A percentile compares a stretch with the other conserved stretches of the same genome.
Conservation (phyloP, 2,797 vertebrate genomes). For the Gobionotothen gibberifrons region DNA sequence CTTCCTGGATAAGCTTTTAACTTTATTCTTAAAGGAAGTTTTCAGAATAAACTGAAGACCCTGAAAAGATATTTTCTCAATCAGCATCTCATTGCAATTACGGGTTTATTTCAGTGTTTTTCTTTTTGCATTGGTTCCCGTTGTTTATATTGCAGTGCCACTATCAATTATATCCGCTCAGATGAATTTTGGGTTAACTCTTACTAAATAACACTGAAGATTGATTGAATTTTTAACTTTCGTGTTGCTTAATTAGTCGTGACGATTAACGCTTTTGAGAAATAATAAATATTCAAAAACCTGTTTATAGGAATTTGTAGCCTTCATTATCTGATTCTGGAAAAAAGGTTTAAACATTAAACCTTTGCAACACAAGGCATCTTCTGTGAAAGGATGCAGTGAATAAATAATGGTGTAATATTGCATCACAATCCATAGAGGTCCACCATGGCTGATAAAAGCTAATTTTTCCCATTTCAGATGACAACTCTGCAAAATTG, state of each 20-base stretch:
- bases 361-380: constrained; percentile 47
- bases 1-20: not conserved
- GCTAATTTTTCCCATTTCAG: constrained; percentile 66
- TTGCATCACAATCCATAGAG: constrained; percentile 50
- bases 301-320: constrained; percentile 5
- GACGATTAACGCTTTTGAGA: not conserved
- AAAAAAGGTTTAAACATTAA: constrained; percentile 34
- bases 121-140: not conserved
- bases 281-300: constrained; percentile 13
- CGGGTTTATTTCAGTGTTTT: no score
- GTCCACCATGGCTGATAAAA: constrained; percentile 63
- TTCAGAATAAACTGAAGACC: not conserved
- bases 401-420: constrained; percentile 61
- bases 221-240: not conserved
- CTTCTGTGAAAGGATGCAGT: constrained; percentile 46
- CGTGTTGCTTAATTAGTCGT: not conserved
- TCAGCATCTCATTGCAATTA: not conserved
- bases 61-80: constrained; percentile 6
- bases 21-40: not conserved
- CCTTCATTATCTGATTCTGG: constrained; percentile 14
- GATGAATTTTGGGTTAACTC: not conserved
- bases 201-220: not conserved
- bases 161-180: constrained; percentile 1
- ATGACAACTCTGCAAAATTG: constrained; percentile 71
- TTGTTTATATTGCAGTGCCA: not conserved